These are phyloP conservation scores for Atethmia centrago DNA, from an alignment of 2,888 invertebrate genomes.

Conservation along the genomic window DNA sequence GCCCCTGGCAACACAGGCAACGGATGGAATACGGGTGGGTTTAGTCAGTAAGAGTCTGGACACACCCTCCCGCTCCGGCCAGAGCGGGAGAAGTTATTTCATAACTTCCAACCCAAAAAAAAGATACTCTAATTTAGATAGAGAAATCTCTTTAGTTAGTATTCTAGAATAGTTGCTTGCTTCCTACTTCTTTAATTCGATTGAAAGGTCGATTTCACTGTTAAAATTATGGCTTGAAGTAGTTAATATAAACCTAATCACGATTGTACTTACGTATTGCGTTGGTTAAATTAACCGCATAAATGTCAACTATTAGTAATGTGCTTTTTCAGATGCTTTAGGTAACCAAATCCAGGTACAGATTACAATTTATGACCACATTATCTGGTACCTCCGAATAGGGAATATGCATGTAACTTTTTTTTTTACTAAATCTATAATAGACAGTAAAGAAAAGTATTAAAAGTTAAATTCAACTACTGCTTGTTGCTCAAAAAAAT, in stretches of 20 bases:
- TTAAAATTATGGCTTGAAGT: constrained; percentile 51
- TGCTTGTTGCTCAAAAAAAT: no score
- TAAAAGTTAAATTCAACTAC: no score
- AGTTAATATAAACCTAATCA: constrained; percentile 54
- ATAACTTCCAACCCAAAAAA: no score
- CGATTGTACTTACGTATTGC: constrained; percentile 34
- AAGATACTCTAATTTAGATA: constrained; percentile 45
- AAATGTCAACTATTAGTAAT: constrained; percentile 36
- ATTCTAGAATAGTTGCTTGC: constrained; percentile 63
- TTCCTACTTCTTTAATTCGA: constrained; percentile 46
- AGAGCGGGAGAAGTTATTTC: no score
- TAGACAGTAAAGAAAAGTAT: no score
- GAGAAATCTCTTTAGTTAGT: constrained; percentile 69
- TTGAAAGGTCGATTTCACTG: constrained; percentile 65
- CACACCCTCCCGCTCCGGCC: no score
- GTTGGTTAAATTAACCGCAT: constrained; percentile 33
- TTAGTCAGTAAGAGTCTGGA: no score
- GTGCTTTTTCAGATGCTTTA: constrained; percentile 3
- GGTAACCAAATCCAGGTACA: neutral
- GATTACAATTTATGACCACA: neutral
- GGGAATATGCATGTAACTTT: no score
- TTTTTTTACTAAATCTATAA: no score
- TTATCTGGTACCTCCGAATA: neutral
- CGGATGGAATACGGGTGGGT: no score
- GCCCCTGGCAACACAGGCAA: no score